Evolutionary conservation across 2,888 invertebrate species (phyloP).

Genomic region (Odontocerum albicorne): DNA sequence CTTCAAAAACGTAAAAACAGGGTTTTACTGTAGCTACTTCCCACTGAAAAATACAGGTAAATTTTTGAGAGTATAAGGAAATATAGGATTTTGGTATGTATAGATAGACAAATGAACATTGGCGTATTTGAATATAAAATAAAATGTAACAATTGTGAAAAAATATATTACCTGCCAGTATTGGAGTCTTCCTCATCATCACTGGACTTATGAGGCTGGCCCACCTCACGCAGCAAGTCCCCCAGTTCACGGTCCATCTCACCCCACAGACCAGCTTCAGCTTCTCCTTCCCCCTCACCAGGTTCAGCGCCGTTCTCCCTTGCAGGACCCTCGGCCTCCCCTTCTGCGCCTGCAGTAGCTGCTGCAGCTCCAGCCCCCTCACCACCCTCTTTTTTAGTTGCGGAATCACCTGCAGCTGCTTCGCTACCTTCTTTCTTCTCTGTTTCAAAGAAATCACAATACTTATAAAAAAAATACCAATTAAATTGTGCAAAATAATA

Average conservation of each 20-base stretch:
- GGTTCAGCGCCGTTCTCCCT: constrained; percentile 39
- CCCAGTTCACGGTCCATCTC: constrained; percentile 82
- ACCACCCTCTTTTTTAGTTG: constrained; percentile 36
- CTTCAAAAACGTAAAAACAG: too few relatives aligned
- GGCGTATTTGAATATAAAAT: too few relatives aligned
- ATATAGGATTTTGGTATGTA: too few relatives aligned
- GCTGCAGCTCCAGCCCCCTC: constrained; percentile 10
- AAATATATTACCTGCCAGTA: constrained; percentile 51
- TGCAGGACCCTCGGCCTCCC: constrained; percentile 32
- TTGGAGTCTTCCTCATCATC: constrained; percentile 65
- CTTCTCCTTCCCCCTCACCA: constrained; percentile 53
- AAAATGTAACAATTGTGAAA: neutral
- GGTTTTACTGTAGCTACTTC: too few relatives aligned
- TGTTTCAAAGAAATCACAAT: too few relatives aligned
- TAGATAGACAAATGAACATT: too few relatives aligned
- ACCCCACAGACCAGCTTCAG: constrained; percentile 75
- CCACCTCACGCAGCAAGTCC: constrained; percentile 70
- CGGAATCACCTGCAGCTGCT: constrained; percentile 32
- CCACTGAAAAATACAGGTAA: too few relatives aligned
- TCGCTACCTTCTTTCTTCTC: constrained; percentile 19
- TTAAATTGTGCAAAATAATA: too few relatives aligned
- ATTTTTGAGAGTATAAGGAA: too few relatives aligned
- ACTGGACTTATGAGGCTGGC: constrained; percentile 69
- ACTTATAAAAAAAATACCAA: too few relatives aligned
- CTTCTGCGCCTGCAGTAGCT: constrained; percentile 4